A percentile compares a stretch with the other conserved stretches of the same genome.
Conservation (phyloP, 2,888 invertebrate species). For the Epistrophe grossulariae region DNA sequence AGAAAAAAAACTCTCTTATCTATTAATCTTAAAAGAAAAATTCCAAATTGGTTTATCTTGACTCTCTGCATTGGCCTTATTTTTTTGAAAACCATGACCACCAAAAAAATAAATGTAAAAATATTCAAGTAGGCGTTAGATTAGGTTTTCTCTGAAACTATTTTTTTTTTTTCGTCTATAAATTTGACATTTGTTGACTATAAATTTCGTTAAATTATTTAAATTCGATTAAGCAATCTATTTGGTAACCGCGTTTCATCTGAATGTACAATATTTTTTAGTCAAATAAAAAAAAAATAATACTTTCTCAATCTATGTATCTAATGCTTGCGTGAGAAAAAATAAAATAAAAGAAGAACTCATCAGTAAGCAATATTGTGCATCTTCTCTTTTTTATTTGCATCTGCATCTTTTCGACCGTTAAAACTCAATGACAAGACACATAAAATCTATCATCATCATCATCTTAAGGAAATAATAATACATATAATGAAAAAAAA, state of each 20-base stretch:
- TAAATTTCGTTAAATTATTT: conserved; percentile 57
- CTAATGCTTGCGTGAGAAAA: conserved; percentile 62
- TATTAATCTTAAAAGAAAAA: conserved; percentile 52
- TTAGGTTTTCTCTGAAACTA: background rate
- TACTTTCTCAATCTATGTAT: conserved; percentile 53
- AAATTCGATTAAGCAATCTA: conserved; percentile 43
- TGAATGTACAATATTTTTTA: conserved; percentile 17
- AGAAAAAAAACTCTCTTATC: conserved; percentile 35
- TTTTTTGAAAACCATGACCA: conserved; percentile 15
- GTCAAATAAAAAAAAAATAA: background rate
- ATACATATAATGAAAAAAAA: background rate
- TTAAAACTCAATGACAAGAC: conserved; percentile 66
- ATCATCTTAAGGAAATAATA: conserved; percentile 14
- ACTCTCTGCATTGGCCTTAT: background rate
- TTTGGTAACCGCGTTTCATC: conserved; percentile 10
- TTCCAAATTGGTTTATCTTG: conserved; percentile 14
- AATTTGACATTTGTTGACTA: conserved; percentile 13
- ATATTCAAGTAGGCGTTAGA: conserved; percentile 60
- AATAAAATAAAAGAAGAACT: conserved; percentile 10
- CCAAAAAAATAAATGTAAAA: conserved; percentile 15
- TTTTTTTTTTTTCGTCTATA: background rate
- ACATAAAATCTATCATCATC: conserved; percentile 61
- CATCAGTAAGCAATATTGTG: conserved; percentile 43
- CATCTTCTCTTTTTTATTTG: conserved; percentile 54
- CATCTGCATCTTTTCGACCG: conserved; percentile 74